Base-by-base conservation (phyloP, 30 jellyfish, hydroid and myxozoan species). In the Morbakka virulenta region DNA sequence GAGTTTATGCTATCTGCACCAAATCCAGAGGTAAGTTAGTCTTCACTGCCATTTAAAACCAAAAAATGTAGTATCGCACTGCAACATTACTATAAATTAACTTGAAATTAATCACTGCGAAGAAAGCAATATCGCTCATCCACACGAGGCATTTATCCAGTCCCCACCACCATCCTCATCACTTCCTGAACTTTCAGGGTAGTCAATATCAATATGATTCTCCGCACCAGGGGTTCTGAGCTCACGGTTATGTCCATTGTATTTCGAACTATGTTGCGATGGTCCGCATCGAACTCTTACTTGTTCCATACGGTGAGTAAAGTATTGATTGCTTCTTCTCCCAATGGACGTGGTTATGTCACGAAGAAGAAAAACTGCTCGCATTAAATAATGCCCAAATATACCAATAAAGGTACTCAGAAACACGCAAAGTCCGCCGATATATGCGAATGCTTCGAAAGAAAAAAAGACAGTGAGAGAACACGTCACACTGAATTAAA, bases 401-500 rank as follows among this genome's bases (percentile, higher is more conserved):
- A 90, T 32, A 51, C 87, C 79, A 12, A 90, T 67, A 71, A 90
- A 90, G 4, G 96, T 90, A 50, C 98, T 83, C 82, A 83, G 53
- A 71, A 90, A 90, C 4, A 90, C 98, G 69, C 96, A 84, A 35
- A 90, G 89, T 14, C 98, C 98, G 24, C 98, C 98, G 52, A 90
- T 90, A 47, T 90, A 90, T 2, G 98, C 98, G 34, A 90, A 90
- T 0, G 85, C 98, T 90, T n/a, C n/a, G n/a, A n/a, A n/a, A n/a
- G n/a, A n/a, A n/a, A n/a, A n/a, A n/a, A n/a, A n/a, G n/a, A n/a
- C n/a, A n/a, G n/a, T n/a, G n/a, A n/a, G n/a, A n/a, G n/a, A n/a
- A n/a, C n/a, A n/a, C n/a, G n/a, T n/a, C n/a, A n/a, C n/a, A n/a
- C n/a, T n/a, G n/a, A n/a, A n/a, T n/a, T n/a, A n/a, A n/a, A n/a